A percentile compares a stretch with the other conserved stretches of the same genome.
Conservation (phyloP, 1,140 invertebrate species). For the Prorops nasuta region DNA sequence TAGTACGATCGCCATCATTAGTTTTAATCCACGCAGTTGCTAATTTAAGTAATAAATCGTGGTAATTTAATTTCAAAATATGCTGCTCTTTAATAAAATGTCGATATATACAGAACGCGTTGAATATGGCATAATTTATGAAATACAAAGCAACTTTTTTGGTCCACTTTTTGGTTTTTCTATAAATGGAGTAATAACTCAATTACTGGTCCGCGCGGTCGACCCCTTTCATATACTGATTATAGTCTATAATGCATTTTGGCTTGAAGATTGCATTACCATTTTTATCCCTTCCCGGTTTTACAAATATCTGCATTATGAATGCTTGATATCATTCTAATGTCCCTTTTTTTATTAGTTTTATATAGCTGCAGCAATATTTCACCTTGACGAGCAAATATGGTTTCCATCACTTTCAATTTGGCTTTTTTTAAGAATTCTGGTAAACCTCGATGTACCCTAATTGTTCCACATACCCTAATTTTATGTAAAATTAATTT, state of each 20-base stretch:
- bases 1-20: constrained; percentile 3
- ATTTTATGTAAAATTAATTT: constrained; percentile 6
- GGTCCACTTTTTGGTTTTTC: constrained; percentile 10
- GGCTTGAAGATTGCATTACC: constrained; percentile 4
- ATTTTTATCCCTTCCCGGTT: not conserved
- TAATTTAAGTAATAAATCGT: constrained; percentile 10
- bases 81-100: too few species aligned
- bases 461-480: constrained; percentile 5
- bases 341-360: not conserved
- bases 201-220: constrained; percentile 14
- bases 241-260: constrained; percentile 2
- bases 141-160: constrained; percentile 9
- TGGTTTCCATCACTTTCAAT: constrained; percentile 4
- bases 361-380: constrained; percentile 2
- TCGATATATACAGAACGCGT: constrained; percentile 6
- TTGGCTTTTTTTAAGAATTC: constrained; percentile 6
- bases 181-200: constrained; percentile 4
- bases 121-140: constrained; percentile 14
- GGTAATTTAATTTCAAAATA: constrained; percentile 7
- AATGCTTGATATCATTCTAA: constrained; percentile 9
- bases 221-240: constrained; percentile 15
- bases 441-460: constrained; percentile 6
- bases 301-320: constrained; percentile 5
- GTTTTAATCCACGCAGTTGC: constrained; percentile 1
- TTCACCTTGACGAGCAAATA: constrained; percentile 1